A percentile compares a stretch with the other conserved stretches of the same genome.
These are phyloP conservation scores for Dastarcus helophoroides DNA, from an alignment of 2,888 invertebrate genomes.

Conservation along the genomic window DNA sequence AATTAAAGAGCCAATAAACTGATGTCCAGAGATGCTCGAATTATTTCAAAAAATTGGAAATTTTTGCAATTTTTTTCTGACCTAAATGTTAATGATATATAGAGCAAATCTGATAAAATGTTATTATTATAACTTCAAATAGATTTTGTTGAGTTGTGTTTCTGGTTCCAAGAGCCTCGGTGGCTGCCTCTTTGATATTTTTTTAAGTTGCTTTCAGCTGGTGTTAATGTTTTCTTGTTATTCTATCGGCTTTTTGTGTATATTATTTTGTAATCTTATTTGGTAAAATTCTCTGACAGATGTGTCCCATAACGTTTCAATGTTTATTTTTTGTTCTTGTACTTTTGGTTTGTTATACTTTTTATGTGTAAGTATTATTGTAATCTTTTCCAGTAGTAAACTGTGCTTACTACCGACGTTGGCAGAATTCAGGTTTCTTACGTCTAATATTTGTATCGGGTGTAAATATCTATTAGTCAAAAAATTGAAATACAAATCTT, in stretches of 20 bases:
- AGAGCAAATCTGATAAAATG: too few relatives aligned
- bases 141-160: conserved; percentile 1
- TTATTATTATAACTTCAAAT: too few relatives aligned
- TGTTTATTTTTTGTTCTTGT: conserved; percentile 4
- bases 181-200: conserved; percentile 6
- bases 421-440: conserved; percentile 6
- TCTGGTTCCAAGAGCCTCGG: conserved; percentile 5
- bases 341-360: background rate
- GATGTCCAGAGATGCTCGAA: too few relatives aligned
- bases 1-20: too few relatives aligned
- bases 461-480: conserved; percentile 4
- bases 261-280: conserved; percentile 3
- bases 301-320: conserved; percentile 4
- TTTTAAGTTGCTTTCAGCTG: conserved; percentile 2
- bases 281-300: conserved; percentile 3
- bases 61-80: too few relatives aligned
- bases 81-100: too few relatives aligned
- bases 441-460: conserved; percentile 2
- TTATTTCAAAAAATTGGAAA: too few relatives aligned
- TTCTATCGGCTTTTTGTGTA: too few relatives aligned
- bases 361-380: conserved; percentile 3
- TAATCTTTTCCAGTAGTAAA: conserved; percentile 4
- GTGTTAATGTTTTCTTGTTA: conserved; percentile 3
- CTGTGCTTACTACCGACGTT: conserved; percentile 5
- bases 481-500: too few relatives aligned